Evolutionary conservation across 2,888 invertebrate species (phyloP).

Genomic region (Stenotaenia linearis): DNA sequence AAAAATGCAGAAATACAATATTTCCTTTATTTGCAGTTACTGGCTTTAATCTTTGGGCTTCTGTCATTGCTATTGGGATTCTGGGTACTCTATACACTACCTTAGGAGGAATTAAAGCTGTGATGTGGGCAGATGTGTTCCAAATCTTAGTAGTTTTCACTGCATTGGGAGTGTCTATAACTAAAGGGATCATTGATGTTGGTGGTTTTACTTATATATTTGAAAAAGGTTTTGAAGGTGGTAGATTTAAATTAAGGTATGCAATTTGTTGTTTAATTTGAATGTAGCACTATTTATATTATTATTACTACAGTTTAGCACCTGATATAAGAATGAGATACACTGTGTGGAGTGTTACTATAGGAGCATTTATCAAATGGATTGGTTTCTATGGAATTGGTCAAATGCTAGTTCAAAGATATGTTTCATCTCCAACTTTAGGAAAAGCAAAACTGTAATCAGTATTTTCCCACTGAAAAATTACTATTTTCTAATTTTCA

Average conservation of each 20-base stretch:
- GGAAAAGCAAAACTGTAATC: conserved; percentile 48
- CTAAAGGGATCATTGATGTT: conserved; percentile 41
- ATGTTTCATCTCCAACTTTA: conserved; percentile 49
- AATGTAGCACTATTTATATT: neutral
- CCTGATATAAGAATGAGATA: conserved; percentile 49
- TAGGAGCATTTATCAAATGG: conserved; percentile 49
- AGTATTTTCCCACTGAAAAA: no score
- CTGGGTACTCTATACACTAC: conserved; percentile 49
- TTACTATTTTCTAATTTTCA: no score
- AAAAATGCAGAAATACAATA: neutral
- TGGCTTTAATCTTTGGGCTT: conserved; percentile 47
- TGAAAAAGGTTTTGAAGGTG: conserved; percentile 38
- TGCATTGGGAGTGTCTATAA: conserved; percentile 44
- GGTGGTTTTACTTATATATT: conserved; percentile 41
- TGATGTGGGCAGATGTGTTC: conserved; percentile 48
- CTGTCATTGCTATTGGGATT: conserved; percentile 46
- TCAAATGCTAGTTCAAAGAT: conserved; percentile 53
- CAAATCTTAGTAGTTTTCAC: conserved; percentile 46
- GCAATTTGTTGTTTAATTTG: neutral
- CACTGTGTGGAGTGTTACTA: conserved; percentile 48
- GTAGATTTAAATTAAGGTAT: conserved; percentile 41
- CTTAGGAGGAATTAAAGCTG: conserved; percentile 48
- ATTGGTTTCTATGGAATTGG: conserved; percentile 50
- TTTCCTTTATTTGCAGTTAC: conserved; percentile 43
- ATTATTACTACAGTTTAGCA: conserved; percentile 44